Evolutionary conservation across 2,113 vertebrate species (phyloP), one percentile per base, ranked within the genome.

Genomic region (Chamaea fasciata): DNA sequence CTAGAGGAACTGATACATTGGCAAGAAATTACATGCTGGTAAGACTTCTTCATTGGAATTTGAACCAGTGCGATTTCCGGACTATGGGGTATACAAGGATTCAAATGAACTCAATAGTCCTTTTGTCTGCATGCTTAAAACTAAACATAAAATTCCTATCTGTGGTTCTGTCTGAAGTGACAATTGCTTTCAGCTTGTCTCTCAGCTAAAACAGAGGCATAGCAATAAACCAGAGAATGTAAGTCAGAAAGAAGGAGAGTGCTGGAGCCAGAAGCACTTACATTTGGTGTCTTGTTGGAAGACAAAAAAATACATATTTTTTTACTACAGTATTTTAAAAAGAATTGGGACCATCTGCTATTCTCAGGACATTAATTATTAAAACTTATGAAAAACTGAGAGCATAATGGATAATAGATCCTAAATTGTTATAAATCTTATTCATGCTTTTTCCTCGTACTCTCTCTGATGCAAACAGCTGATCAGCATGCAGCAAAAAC

Each of bases 281-380:
- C 56, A 92, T 94, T 95, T 94, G 83, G 69, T 82, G 69, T 76
- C 37, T 4, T 67, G 33, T 20, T 46, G 69, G 50, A 92, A 49
- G 62, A 75, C 64, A 60, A 39, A 87, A 92, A 60, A 85, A 1
- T 13, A 8, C 37, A 4, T 81, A 60, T 91, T 95, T 91, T 95
- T 95, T 95, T 87, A 62, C 41, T 76, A 50, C n/a, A 63, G 37
- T 65, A 82, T 87, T 92, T 87, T 82, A 28, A 57, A 92, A 94
- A 92, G 18, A 97, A 89, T 91, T 87, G 37, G 44, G 81, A 69
- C 62, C 77, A 62, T 95, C 94, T 94, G 57, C 80, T 89, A 76
- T 89, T 92, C 69, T 81, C 83, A 88, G 83, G 71, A 83, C 85
- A 95, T 91, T 57, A 92, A 94, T 97, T 91, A 94, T 95, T 95